Percentiles rank a stretch among this genome's conserved stretches.
phyloP scores from a whole-genome alignment of 2,888 invertebrate species.

The Corythucha ciliata region DNA sequence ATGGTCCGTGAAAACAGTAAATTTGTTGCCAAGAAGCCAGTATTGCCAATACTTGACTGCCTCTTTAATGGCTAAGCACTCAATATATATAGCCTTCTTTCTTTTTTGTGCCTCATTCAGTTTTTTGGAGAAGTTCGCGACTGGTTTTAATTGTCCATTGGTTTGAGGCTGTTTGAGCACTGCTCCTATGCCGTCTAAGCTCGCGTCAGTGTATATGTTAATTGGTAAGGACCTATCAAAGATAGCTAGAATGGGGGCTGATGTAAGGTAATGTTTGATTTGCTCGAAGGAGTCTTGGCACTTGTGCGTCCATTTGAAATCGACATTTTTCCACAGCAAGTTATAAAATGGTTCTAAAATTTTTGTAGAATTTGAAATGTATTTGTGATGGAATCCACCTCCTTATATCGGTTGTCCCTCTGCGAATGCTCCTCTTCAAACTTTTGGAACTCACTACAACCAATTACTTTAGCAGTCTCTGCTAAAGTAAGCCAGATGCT shows the following conservation, averaged over 20 bases:
- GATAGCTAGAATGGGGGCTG: constrained; percentile 10
- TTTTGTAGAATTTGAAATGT: constrained; percentile 14
- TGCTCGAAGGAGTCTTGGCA: constrained; percentile 11
- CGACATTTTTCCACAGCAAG: constrained; percentile 2
- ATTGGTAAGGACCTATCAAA: constrained; percentile 11
- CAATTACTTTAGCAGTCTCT: too few relatives aligned
- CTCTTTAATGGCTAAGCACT: constrained; percentile 15
- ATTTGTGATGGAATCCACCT: constrained; percentile 8
- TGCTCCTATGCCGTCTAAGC: constrained; percentile 1
- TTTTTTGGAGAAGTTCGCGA: not conserved
- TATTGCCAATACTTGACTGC: constrained; percentile 10
- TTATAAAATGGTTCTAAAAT: constrained; percentile 9
- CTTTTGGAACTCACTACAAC: too few relatives aligned
- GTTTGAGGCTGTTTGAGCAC: constrained; percentile 10
- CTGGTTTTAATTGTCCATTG: constrained; percentile 3
- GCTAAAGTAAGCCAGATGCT: too few relatives aligned
- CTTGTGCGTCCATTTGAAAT: constrained; percentile 9
- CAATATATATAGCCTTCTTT: constrained; percentile 6
- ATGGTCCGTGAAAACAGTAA: constrained; percentile 1
- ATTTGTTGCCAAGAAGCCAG: constrained; percentile 9
- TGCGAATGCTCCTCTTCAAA: too few relatives aligned
- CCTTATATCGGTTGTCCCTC: too few relatives aligned
- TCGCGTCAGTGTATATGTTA: constrained; percentile 11
- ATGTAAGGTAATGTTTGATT: constrained; percentile 5
- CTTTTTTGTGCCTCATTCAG: constrained; percentile 4